Conservation (phyloP, 92 coral and sea anemone genomes). For the Isaurus tuberculatus region DNA sequence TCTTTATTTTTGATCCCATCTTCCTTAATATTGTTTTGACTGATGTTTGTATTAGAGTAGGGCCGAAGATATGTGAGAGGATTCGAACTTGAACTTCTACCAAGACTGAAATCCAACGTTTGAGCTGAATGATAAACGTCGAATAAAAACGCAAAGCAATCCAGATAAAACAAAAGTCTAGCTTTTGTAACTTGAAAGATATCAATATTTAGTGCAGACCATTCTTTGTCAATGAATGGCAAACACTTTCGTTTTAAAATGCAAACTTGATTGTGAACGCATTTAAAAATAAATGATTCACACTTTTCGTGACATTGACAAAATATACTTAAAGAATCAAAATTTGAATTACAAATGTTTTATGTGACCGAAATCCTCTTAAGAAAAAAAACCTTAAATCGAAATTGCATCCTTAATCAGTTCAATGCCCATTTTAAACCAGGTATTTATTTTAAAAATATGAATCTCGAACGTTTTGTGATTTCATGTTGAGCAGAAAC, state of each 20-base stretch:
- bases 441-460: background rate
- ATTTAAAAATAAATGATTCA: background rate
- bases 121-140: background rate
- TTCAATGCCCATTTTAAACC: background rate
- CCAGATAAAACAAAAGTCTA: background rate
- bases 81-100: constrained; percentile 17
- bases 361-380: background rate
- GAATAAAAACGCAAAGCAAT: background rate
- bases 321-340: too few species aligned
- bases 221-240: background rate
- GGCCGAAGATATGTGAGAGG: background rate
- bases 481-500: background rate
- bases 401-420: background rate
- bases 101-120: background rate
- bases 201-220: background rate
- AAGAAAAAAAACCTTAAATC: background rate
- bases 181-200: background rate
- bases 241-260: background rate
- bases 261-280: background rate
- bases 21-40: background rate
- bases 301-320: background rate
- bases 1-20: background rate
- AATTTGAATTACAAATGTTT: background rate
- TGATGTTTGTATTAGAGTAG: background rate
- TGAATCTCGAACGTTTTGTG: background rate